Evolutionary conservation across 2,888 invertebrate species (phyloP), one percentile per base, ranked within the genome.

Genomic region (Clusia tigrina): DNA sequence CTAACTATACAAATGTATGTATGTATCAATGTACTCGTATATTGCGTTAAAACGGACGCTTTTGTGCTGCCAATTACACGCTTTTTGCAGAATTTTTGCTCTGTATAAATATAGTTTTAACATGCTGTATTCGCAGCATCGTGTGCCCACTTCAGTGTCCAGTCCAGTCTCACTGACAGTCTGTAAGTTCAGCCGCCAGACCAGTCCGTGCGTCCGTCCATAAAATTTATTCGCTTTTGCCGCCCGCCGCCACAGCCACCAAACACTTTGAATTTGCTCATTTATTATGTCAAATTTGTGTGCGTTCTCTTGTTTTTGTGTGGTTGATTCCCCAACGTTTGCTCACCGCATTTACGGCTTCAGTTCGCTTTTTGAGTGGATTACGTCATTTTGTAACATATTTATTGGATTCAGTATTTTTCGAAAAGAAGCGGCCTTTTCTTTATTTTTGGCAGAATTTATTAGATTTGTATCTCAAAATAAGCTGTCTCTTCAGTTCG

Each of bases 301-400:
- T 42, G 42, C 42, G 42, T 42, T 3, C n/a, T 42, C n/a, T n/a
- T n/a, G 10, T 42, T 42, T 42, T 42, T 42, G 10, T 15, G 42
- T 32, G 32, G 32, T 6, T 32, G 6, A 9, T 32, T 32, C 32
- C 6, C 12, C 32, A 12, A 6, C 32, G 32, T 32, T 32, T 9
- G n/a, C n/a, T 42, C n/a, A n/a, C 42, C n/a, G 48, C 18, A 48
- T 48, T 48, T 48, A 48, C 22, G 18, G 48, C 48, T 48, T 48
- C 22, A 22, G 48, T 22, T 20, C 22, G 42, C 42, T 18, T 48
- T 48, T 22, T 20, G 5, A 22, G 48, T 20, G 48, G 48, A 48
- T 48, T 48, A 48, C 48, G 48, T 48, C 48, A 48, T 48, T 48
- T 48, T 6, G 15, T 20, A 9, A 48, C 48, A 48, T 42, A 15